Evolutionary conservation across 1,140 invertebrate genomes (phyloP).

Genomic region (Leucophenga varia): DNA sequence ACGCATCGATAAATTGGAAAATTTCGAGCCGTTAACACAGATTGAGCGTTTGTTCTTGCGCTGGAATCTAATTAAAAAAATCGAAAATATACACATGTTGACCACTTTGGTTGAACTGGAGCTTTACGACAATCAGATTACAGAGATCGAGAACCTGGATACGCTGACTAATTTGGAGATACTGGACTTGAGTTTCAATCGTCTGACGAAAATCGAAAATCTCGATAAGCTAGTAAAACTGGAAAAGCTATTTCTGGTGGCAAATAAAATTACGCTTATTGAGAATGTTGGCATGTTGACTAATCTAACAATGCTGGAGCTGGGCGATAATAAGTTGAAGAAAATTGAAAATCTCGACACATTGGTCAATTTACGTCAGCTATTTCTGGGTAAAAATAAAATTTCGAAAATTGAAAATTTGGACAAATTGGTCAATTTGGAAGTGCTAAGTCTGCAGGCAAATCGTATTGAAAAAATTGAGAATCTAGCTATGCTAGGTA

Average conservation of each 20-base stretch:
- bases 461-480: slow-evolving; percentile 89
- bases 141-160: slow-evolving; percentile 85
- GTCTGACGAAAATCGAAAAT: slow-evolving; percentile 87
- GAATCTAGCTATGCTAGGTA: slow-evolving; percentile 72
- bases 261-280: slow-evolving; percentile 91
- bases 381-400: slow-evolving; percentile 97
- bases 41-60: slow-evolving; percentile 79
- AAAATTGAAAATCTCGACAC: slow-evolving; percentile 83
- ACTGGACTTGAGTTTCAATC: slow-evolving; percentile 97
- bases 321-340: slow-evolving; percentile 86
- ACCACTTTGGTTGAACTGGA: slow-evolving; percentile 83
- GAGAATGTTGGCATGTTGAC: slow-evolving; percentile 84
- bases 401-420: slow-evolving; percentile 88
- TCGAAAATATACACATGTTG: slow-evolving; percentile 80
- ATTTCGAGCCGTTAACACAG: slow-evolving; percentile 72
- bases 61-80: slow-evolving; percentile 95
- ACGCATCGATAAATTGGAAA: slow-evolving; percentile 77
- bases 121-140: slow-evolving; percentile 96
- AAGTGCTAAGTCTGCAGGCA: slow-evolving; percentile 85
- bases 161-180: slow-evolving; percentile 83
- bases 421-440: slow-evolving; percentile 73
- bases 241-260: slow-evolving; percentile 85
- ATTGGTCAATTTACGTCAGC: slow-evolving; percentile 70
- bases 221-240: slow-evolving; percentile 79
- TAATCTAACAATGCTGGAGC: slow-evolving; percentile 82